Percentiles rank a stretch among this genome's conserved stretches.
Conservation (phyloP, 2,888 invertebrate species). For the Brachypterus glaber region DNA sequence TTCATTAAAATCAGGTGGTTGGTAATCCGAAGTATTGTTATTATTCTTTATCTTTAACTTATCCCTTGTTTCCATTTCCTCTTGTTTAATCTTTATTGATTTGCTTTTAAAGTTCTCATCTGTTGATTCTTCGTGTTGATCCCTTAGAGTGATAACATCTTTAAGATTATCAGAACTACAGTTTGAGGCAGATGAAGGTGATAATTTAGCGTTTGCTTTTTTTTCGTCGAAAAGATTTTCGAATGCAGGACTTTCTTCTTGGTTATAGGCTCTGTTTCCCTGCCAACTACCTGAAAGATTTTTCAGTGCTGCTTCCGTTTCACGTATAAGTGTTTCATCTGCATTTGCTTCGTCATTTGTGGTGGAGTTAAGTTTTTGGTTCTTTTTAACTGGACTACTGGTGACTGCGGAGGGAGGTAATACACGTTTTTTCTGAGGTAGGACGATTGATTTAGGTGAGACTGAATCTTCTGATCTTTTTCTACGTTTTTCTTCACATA, state of each 20-base stretch:
- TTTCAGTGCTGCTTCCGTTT: slow-evolving; percentile 80
- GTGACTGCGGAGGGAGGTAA: slow-evolving; percentile 32
- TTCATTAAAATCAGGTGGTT: slow-evolving; percentile 67
- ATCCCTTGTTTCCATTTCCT: slow-evolving; percentile 18
- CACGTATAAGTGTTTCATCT: slow-evolving; percentile 74
- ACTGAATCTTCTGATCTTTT: slow-evolving; percentile 40
- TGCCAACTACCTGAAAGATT: slow-evolving; percentile 82
- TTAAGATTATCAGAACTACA: slow-evolving; percentile 51
- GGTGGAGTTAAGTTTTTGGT: slow-evolving; percentile 40
- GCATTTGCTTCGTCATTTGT: slow-evolving; percentile 43
- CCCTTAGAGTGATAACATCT: slow-evolving; percentile 49
- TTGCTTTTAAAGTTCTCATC: slow-evolving; percentile 26
- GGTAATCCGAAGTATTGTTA: slow-evolving; percentile 60
- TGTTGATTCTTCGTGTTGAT: slow-evolving; percentile 32
- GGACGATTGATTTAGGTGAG: slow-evolving; percentile 37
- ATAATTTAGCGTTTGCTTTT: slow-evolving; percentile 53
- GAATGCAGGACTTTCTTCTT: slow-evolving; percentile 71
- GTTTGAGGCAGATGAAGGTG: slow-evolving; percentile 55
- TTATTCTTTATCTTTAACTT: slow-evolving; percentile 28
- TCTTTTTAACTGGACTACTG: slow-evolving; percentile 38
- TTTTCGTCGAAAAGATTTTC: slow-evolving; percentile 80
- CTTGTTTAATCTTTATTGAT: slow-evolving; percentile 30
- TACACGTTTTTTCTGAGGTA: slow-evolving; percentile 53
- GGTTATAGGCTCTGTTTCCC: slow-evolving; percentile 56
- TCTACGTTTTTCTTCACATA: slow-evolving; percentile 40